Evolutionary conservation across 92 coral and sea anemone species (phyloP).

Genomic region (Phenganax marumi): DNA sequence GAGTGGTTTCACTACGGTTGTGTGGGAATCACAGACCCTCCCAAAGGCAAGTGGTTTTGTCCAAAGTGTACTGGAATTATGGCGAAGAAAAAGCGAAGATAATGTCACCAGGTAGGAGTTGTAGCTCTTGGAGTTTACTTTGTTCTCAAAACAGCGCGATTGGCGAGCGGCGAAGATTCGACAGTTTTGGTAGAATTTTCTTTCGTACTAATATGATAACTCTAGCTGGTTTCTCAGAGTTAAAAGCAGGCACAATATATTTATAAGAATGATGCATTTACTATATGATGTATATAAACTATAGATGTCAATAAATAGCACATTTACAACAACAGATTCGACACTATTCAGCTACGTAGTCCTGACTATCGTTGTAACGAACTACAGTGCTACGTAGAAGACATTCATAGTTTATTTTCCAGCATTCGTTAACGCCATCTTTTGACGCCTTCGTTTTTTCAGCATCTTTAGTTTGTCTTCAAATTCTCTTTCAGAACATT

Average conservation of each 20-base stretch:
- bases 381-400: too few relatives aligned
- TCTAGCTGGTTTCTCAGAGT: constrained; percentile 27
- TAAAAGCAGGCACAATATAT: constrained; percentile 3
- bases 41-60: constrained; percentile 98
- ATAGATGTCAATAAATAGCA: constrained; percentile 2
- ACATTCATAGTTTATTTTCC: background rate
- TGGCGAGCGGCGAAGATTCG: too few relatives aligned
- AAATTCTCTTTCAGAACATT: constrained; percentile 6
- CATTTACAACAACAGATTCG: background rate
- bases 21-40: constrained; percentile 89
- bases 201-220: background rate
- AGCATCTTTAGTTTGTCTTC: constrained; percentile 3
- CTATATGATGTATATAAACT: constrained; percentile 13
- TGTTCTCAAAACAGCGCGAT: background rate
- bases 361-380: too few relatives aligned
- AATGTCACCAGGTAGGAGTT: constrained; percentile 60
- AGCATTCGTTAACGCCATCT: background rate
- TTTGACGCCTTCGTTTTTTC: background rate
- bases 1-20: constrained; percentile 99
- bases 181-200: background rate
- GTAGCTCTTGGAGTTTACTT: background rate
- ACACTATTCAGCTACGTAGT: too few relatives aligned
- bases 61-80: constrained; percentile 79
- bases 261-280: background rate
- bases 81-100: constrained; percentile 73